Evolutionary conservation across 2,888 invertebrate species (phyloP), one percentile per base, ranked within the genome.

Genomic region (Euphydryas editha): DNA sequence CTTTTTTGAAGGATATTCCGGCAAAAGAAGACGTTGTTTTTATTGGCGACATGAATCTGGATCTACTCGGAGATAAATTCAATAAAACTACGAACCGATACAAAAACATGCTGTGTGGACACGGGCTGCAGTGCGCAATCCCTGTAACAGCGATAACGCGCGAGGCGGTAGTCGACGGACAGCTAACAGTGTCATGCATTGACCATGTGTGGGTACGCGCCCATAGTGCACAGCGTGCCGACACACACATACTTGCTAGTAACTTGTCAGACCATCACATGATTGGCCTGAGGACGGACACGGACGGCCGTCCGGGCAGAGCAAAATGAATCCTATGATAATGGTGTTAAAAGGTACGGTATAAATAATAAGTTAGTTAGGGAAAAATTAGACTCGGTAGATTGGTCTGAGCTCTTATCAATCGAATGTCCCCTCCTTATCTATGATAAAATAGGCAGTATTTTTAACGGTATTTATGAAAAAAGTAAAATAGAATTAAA

Each of bases 191-290:
- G 39, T 51, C 63, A 46, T n/a, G n/a, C 36, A 55, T 55, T 36
- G 55, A 55, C 55, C 55, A 55, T 36, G 55, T 55, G 30, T 55
- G 55, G n/a, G 55, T 55, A 36, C 7, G 55, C n/a, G 36, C 55
- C 17, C n/a, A 17, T 17, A n/a, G 44, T 17, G 44, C 44, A 3
- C 44, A 36, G 55, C 36, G 15, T 3, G 55, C 36, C 36, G 15
- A 36, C 36, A 17, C 55, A 36, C 55, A 55, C 10, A 30, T 55
- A 17, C 55, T 55, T n/a, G 15, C 6, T 3, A 36, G 55, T 36
- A 55, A 13, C 30, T 17, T 55, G 15, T 55, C 55, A 2, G 55
- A 55, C n/a, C 55, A 55, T 17, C 36, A 30, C 36, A 30, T 55
- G n/a, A 17, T 55, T 17, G 55, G 55, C 30, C n/a, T 24, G 15